Evolutionary conservation across 2,888 invertebrate species (phyloP).

Genomic region (Cyrtodaria siliqua): DNA sequence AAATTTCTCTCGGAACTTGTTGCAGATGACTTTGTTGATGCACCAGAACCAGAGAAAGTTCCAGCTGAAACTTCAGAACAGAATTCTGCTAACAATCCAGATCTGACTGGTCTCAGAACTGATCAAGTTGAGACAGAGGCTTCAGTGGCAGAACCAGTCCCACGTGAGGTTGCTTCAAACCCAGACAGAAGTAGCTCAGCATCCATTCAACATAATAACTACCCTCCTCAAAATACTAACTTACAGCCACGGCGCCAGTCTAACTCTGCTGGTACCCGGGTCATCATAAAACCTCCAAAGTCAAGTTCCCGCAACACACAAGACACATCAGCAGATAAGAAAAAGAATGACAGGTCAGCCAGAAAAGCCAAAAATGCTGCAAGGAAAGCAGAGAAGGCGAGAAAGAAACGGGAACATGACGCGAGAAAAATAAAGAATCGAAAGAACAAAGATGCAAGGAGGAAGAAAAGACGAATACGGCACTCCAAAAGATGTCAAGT

Average conservation of each 20-base stretch:
- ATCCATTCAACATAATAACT: not conserved
- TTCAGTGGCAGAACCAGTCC: not conserved
- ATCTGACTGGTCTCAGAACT: not conserved
- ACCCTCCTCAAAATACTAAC: not conserved
- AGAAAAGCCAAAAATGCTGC: slow-evolving; percentile 25
- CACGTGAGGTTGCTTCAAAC: not conserved
- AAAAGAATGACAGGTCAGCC: not conserved
- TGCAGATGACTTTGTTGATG: slow-evolving; percentile 62
- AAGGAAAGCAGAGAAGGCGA: slow-evolving; percentile 44
- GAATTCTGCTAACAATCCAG: not conserved
- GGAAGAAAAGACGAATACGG: slow-evolving; percentile 55
- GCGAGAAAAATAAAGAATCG: slow-evolving; percentile 18
- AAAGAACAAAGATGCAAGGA: slow-evolving; percentile 43
- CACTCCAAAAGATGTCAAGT: slow-evolving; percentile 35
- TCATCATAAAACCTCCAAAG: slow-evolving; percentile 39
- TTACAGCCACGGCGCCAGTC: not conserved
- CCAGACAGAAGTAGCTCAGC: not conserved
- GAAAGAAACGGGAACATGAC: slow-evolving; percentile 23
- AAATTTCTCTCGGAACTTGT: slow-evolving; percentile 71
- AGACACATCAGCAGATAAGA: not conserved
- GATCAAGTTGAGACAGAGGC: not conserved
- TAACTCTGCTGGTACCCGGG: slow-evolving; percentile 16
- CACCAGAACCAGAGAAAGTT: not conserved
- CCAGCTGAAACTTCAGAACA: not conserved
- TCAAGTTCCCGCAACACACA: slow-evolving; percentile 1